A percentile compares a stretch with the other conserved stretches of the same genome.
Conservation (phyloP, 2,113 vertebrate species). For the Pteropus alecto region DNA sequence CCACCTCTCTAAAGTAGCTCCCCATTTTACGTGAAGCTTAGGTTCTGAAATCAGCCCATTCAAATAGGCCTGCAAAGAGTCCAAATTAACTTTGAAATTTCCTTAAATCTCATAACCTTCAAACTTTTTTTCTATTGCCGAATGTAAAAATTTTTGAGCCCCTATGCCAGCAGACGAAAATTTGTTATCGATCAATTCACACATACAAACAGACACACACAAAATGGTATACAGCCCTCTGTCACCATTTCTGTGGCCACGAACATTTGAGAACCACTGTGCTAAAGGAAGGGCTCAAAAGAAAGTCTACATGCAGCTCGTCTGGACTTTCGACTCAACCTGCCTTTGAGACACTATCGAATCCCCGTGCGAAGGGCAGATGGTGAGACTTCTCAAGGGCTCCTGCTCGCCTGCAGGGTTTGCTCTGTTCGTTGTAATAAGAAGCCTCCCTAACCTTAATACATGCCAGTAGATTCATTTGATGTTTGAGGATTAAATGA, state of each 20-base stretch:
- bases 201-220: background rate
- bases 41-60: background rate
- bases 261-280: background rate
- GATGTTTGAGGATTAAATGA: background rate
- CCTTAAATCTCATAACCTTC: background rate
- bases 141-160: background rate
- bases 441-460: background rate
- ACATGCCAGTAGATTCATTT: background rate
- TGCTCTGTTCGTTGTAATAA: background rate
- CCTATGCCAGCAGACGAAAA: background rate
- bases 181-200: background rate
- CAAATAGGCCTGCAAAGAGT: background rate
- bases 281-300: background rate
- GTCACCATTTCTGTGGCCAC: background rate
- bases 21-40: background rate
- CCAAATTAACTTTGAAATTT: background rate
- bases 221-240: background rate
- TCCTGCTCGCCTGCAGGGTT: background rate
- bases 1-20: background rate
- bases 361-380: background rate
- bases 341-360: background rate
- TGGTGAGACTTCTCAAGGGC: background rate
- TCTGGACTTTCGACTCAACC: background rate
- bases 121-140: background rate
- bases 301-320: background rate